Evolutionary conservation across 2,888 invertebrate genomes (phyloP), one percentile per base, ranked within the genome.

Genomic region (Tenthredo livida): DNA sequence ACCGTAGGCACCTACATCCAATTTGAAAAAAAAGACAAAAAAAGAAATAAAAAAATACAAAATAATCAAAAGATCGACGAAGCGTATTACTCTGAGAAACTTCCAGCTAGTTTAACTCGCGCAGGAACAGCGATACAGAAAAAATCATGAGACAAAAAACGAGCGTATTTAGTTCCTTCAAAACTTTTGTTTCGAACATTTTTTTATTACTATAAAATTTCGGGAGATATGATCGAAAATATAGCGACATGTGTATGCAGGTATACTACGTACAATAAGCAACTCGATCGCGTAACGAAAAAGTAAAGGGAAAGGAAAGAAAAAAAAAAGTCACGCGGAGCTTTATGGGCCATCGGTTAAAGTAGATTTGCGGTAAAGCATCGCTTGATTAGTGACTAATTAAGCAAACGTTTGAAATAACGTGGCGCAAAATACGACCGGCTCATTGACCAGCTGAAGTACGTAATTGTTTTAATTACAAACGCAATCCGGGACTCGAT

Each of bases 401-500:
- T 83, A 67, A 43, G 7, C 83, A 47, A 43, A 7, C 50, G 47
- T 43, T 83, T 47, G 43, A 67, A 83, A 83, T 67, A 83, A 83
- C 65, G 83, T 67, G 67, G 67, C 67, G 40, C 17, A 67, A 70
- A 67, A 83, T 83, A 73, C 72, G 43, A 17, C 21, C 72, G 72
- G 72, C 72, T 73, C 72, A 43, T 73, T 73, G 40, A 73, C 72
- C 72, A 43, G 10, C 29, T 21, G 72, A 73, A 73, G 72, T 73
- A 80, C 25, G 61, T 80, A 80, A 80, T 80, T 80, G 80, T 77
- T 80, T 80, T 65, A 80, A 80, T 80, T 80, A 80, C 80, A 65
- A 25, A 65, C 25, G 17, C n/a, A 61, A 54, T 33, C 77, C 50
- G 9, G 77, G 3, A 17, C 29, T 9, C 21, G 25, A 33, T 29